These are phyloP conservation scores for Sipha maydis DNA, from an alignment of 2,888 invertebrate genomes.

Conservation along the genomic window DNA sequence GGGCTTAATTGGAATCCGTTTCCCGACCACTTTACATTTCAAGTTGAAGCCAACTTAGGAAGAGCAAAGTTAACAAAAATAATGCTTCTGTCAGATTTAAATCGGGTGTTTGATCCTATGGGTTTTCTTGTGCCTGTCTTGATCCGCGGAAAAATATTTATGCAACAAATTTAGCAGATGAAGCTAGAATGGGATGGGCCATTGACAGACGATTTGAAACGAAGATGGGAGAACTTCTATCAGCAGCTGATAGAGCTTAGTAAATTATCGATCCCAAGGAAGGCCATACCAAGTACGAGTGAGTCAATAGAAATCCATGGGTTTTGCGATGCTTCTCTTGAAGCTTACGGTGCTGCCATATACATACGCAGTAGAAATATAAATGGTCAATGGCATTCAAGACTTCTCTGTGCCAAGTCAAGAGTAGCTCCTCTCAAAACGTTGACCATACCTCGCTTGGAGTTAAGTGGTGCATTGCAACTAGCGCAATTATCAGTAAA, in stretches of 20 bases:
- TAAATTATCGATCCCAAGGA: no score
- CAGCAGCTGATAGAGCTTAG: no score
- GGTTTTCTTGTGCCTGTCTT: background rate
- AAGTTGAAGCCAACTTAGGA: background rate
- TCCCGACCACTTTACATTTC: conserved; percentile 10
- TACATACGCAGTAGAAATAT: conserved; percentile 39
- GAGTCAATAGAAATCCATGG: conserved; percentile 57
- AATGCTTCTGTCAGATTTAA: background rate
- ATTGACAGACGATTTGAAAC: background rate
- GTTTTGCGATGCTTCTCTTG: conserved; percentile 64
- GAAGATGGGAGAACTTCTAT: no score
- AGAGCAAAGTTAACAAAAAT: background rate
- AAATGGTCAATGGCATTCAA: background rate
- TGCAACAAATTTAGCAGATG: background rate
- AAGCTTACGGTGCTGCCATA: conserved; percentile 63
- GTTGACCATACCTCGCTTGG: conserved; percentile 64
- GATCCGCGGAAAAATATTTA: background rate
- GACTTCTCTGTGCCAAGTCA: conserved; percentile 63
- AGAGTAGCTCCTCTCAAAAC: conserved; percentile 63
- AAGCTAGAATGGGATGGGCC: background rate
- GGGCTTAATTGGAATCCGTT: background rate
- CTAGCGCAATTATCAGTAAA: conserved; percentile 64
- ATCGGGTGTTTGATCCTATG: background rate
- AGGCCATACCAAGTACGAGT: background rate
- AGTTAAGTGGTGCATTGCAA: conserved; percentile 64